Evolutionary conservation across 1,140 invertebrate species (phyloP), one percentile per base, ranked within the genome.

Genomic region (Hycleus phaleratus): DNA sequence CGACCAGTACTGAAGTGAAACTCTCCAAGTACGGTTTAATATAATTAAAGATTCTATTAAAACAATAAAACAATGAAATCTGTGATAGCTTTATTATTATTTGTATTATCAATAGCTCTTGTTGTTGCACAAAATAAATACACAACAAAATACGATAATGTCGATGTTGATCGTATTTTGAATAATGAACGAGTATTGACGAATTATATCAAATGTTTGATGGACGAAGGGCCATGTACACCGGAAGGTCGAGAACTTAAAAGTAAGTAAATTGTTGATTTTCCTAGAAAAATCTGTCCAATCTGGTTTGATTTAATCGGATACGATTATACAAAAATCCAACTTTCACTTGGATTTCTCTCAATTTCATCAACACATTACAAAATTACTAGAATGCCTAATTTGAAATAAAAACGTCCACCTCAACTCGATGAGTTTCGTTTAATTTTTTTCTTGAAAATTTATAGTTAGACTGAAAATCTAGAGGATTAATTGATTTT

Each of bases 181-280:
- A 60, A 66, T 25, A 87, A 86, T 66, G 71, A 79, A 9, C 76
- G 85, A 26, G 72, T 87, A 2, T 71, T 87, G 40, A 73, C 70
- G 1, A 80, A 79, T 63, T 87, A 86, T 55, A 77, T 85, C 5
- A 82, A 81, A 50, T 87, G 85, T 57, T 67, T 87, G 61, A 66
- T 87, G 63, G 81, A 83, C 1, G 79, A 83, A 54, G 85, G 83
- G n/a, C 75, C 82, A 1, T 88, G 85, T 58, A 84, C 84, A 1
- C 66, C 80, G 0, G 85, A 86, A 65, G 82, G 82, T 0, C 79
- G 82, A 8, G 81, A 85, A 73, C 66, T 87, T 12, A 85, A 85
- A 74, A 82, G 83, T 85, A 75, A 79, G 79, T 77, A 50, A 38
- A 38, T 8, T 54, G 38, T 52, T 50, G 12, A 53, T 54, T 61